A percentile compares a stretch with the other conserved stretches of the same genome.
These are phyloP conservation scores for Ciconia boyciana DNA, from an alignment of 2,113 vertebrate species.

Conservation along the genomic window DNA sequence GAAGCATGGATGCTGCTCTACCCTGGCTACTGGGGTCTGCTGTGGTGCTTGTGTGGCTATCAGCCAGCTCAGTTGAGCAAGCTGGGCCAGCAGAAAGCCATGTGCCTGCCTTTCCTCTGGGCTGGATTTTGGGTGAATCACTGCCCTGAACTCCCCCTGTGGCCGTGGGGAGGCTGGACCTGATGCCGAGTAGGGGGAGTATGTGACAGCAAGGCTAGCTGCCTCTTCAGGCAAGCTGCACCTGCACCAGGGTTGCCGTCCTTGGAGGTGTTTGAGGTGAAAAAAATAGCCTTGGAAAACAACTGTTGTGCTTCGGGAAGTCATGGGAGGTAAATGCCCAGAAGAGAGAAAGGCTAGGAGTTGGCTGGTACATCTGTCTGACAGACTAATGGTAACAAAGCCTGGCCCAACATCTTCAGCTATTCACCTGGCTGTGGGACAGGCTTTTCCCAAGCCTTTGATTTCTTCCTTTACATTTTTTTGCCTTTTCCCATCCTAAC, in stretches of 20 bases:
- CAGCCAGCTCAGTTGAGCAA: neutral
- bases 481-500: neutral
- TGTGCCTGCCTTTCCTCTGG: neutral
- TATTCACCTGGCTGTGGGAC: neutral
- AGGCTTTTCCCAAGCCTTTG: neutral
- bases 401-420: neutral
- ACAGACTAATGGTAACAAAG: neutral
- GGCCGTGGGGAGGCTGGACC: neutral
- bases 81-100: neutral
- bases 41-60: neutral
- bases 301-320: accelerated
- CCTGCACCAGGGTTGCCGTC: neutral
- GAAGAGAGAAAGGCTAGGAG: neutral
- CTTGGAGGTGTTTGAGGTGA: neutral
- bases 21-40: neutral
- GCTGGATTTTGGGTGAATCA: neutral
- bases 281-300: neutral
- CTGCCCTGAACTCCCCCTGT: neutral
- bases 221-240: neutral
- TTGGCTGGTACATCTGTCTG: neutral
- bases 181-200: neutral
- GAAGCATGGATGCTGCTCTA: neutral
- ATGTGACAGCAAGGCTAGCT: neutral
- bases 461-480: neutral
- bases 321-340: neutral